Evolutionary conservation across 2,797 vertebrate genomes (phyloP).

Genomic region (Anguilla pacifica): DNA sequence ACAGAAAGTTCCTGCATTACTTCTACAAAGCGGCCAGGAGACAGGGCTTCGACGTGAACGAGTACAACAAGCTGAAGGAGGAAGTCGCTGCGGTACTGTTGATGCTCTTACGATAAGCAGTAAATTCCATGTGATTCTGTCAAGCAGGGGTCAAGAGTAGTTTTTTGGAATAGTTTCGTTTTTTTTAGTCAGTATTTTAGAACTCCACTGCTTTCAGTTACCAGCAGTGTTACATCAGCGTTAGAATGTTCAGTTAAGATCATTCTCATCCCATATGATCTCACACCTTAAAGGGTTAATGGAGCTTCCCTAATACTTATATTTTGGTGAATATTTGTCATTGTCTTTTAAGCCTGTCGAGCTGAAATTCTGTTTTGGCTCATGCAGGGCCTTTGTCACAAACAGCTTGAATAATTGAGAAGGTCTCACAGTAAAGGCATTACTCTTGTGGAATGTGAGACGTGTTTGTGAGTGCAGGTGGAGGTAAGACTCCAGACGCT

Average conservation of each 20-base stretch:
- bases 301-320: not conserved
- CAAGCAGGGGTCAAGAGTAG: not conserved
- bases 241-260: not conserved
- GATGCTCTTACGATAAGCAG: not conserved
- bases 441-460: not conserved
- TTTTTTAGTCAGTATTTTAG: not conserved
- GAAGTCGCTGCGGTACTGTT: conserved; percentile 80
- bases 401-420: not conserved
- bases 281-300: not conserved
- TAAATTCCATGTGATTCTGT: not conserved
- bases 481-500: not conserved
- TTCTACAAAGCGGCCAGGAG: conserved; percentile 81
- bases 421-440: not conserved
- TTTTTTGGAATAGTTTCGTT: not conserved
- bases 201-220: not conserved
- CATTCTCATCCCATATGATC: not conserved
- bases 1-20: conserved; percentile 85
- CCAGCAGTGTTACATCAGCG: not conserved
- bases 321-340: not conserved
- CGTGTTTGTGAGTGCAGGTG: not conserved
- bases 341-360: not conserved
- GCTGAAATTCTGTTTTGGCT: not conserved
- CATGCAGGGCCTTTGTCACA: not conserved
- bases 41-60: conserved; percentile 78
- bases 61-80: conserved; percentile 85